Percentiles rank a stretch among this genome's conserved stretches.
phyloP scores from a whole-genome alignment of 2,888 invertebrate genomes.

The Ornithoptera alexandrae region DNA sequence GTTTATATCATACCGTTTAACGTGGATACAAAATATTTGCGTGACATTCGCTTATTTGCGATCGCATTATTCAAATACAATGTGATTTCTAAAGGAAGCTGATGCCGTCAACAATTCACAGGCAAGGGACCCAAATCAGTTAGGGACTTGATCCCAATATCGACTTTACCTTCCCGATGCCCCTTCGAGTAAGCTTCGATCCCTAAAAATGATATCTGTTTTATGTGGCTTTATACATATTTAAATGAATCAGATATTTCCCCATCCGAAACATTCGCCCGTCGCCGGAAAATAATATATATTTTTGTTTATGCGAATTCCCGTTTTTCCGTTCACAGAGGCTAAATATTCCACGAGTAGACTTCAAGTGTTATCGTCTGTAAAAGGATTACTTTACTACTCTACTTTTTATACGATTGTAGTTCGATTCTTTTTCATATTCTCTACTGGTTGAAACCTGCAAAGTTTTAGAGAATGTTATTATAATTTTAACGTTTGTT shows the following conservation, averaged over 20 bases:
- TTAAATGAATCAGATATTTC: slow-evolving; percentile 52
- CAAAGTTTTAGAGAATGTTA: not conserved
- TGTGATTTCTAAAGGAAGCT: slow-evolving; percentile 15
- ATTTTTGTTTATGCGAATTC: slow-evolving; percentile 31
- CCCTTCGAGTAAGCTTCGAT: slow-evolving; percentile 31
- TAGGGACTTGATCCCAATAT: slow-evolving; percentile 29
- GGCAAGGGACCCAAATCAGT: slow-evolving; percentile 29
- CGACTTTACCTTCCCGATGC: slow-evolving; percentile 33
- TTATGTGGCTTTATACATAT: slow-evolving; percentile 54
- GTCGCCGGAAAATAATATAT: slow-evolving; percentile 33
- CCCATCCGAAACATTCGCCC: slow-evolving; percentile 32
- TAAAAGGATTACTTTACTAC: slow-evolving; percentile 19
- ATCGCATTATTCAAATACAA: slow-evolving; percentile 21
- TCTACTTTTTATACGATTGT: slow-evolving; percentile 3
- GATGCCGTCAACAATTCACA: slow-evolving; percentile 22
- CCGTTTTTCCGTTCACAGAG: slow-evolving; percentile 18
- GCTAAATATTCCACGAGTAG: slow-evolving; percentile 25
- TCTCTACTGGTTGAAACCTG: not conserved
- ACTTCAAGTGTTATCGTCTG: slow-evolving; percentile 25
- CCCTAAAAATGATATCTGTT: slow-evolving; percentile 43
- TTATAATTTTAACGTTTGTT: not conserved
- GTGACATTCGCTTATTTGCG: not conserved
- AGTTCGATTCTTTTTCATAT: slow-evolving; percentile 8
- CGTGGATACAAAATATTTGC: slow-evolving; percentile 4
- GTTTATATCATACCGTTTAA: not conserved